Evolutionary conservation across 2,888 invertebrate species (phyloP).

Genomic region (Lasioglossum lativentre): DNA sequence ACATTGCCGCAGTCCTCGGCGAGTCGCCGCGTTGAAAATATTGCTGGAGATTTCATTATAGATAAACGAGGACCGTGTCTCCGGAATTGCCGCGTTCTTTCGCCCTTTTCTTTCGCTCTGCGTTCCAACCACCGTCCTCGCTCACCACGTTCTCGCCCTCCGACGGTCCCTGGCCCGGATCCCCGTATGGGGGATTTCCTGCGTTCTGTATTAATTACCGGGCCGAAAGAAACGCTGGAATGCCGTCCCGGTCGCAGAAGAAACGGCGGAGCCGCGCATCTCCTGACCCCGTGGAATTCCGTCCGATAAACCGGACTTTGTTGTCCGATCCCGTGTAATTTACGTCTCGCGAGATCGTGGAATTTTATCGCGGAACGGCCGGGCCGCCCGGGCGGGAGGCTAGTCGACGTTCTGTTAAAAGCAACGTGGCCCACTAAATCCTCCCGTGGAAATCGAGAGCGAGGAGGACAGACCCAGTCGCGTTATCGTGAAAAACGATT

Average conservation of each 20-base stretch:
- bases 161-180: not conserved
- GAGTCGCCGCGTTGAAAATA: constrained; percentile 74
- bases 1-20: constrained; percentile 28
- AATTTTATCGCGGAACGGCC: constrained; percentile 25
- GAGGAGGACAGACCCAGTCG: not conserved
- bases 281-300: constrained; percentile 25
- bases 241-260: constrained; percentile 6
- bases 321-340: constrained; percentile 44
- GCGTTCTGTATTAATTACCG: constrained; percentile 60
- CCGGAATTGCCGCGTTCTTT: constrained; percentile 55
- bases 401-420: not conserved
- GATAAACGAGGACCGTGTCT: constrained; percentile 68
- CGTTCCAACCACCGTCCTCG: not conserved
- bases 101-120: constrained; percentile 32
- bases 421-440: not conserved
- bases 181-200: constrained; percentile 40
- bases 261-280: not conserved
- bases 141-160: not conserved
- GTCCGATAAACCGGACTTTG: constrained; percentile 32
- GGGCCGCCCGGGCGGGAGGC: not conserved
- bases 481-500: constrained; percentile 9
- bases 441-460: not conserved
- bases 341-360: constrained; percentile 35
- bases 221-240: constrained; percentile 42
- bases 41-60: constrained; percentile 78